A percentile compares a stretch with the other conserved stretches of the same genome.
These are phyloP conservation scores for Nothobranchius kuhntae DNA, from an alignment of 2,113 vertebrate species.

Conservation along the genomic window DNA sequence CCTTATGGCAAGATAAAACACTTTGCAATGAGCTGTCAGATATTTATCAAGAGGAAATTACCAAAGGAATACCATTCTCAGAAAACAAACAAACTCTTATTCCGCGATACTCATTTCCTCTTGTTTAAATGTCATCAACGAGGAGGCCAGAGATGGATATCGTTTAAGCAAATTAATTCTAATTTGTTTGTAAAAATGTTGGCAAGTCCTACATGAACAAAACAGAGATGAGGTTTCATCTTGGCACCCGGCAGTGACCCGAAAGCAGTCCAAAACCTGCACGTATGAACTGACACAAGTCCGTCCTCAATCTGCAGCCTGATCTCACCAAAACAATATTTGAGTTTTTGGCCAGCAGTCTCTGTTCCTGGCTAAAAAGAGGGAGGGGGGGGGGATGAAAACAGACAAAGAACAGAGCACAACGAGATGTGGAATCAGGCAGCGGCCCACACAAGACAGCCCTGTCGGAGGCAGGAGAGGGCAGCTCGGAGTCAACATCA, in stretches of 20 bases:
- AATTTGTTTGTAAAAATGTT: conserved; percentile 29
- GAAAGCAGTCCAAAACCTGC: conserved; percentile 34
- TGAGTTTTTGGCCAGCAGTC: conserved; percentile 54
- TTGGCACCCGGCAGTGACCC: conserved; percentile 39
- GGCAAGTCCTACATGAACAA: conserved; percentile 4
- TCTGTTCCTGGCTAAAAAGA: conserved; percentile 47
- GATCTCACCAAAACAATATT: conserved; percentile 74
- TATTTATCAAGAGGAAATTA: conserved; percentile 82
- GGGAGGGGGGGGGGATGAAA: not conserved
- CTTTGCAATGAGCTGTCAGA: conserved; percentile 77
- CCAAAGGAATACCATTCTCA: conserved; percentile 72
- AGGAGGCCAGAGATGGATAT: conserved; percentile 49
- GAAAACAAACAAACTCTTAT: conserved; percentile 73
- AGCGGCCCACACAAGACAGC: conserved; percentile 58
- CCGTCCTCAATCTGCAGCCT: conserved; percentile 49
- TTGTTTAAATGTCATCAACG: conserved; percentile 65
- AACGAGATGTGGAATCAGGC: conserved; percentile 51
- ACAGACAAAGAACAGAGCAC: conserved; percentile 41
- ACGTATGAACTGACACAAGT: conserved; percentile 60
- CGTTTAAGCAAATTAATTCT: conserved; percentile 62
- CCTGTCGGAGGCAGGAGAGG: conserved; percentile 42
- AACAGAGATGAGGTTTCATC: conserved; percentile 40
- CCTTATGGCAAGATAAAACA: conserved; percentile 76
- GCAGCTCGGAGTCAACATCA: conserved; percentile 65
- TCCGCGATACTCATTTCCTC: conserved; percentile 63